Base-by-base conservation (phyloP, 2,888 invertebrate species). In the Epinotia bilunana region DNA sequence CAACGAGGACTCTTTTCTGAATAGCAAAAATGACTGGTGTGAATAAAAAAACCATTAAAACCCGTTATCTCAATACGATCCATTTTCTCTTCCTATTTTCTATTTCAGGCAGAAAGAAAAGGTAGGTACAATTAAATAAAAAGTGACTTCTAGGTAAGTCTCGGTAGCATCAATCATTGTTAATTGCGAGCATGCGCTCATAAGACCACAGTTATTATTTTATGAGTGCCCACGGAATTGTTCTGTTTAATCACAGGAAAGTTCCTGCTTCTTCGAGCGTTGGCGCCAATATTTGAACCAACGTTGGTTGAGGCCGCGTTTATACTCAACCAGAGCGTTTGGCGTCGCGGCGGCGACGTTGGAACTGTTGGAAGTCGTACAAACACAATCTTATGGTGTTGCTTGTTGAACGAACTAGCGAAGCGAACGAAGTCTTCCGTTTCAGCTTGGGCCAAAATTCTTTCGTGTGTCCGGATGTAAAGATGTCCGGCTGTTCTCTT, bases 221-320 rank as follows among this genome's bases (percentile, higher is more conserved):
- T 67, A 75, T 75, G 75, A 46, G 65, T 55, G 72, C 72, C 75
- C 75, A 75, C 71, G 75, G 74, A 72, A 72, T 75, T 75, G 72
- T 75, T 75, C 46, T 75, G 72, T 75, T 67, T 75, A 72, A 75
- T 75, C 75, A 67, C 71, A 75, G 75, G 75, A 75, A 75, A 23
- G 23, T 23, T 23, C 23, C 23, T 23, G 23, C 23, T 23, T 23
- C 23, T 28, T 20, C 1, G 20, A 63, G 53, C 20, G 43, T 57
- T 58, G 49, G 46, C 16, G 23, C 75, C 65, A 75, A 72, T 57
- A 55, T 74, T 74, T 18, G 71, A 23, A 0, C 68, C 6, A 73
- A 72, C 5, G 28, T 73, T 74, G 64, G 23, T 28, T 46, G 28
- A 67, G 60, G 64, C 60, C n/a, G 16, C 11, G 13, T 20, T 28